Conservation (phyloP, 1,140 invertebrate genomes). For the Periplaneta americana region DNA sequence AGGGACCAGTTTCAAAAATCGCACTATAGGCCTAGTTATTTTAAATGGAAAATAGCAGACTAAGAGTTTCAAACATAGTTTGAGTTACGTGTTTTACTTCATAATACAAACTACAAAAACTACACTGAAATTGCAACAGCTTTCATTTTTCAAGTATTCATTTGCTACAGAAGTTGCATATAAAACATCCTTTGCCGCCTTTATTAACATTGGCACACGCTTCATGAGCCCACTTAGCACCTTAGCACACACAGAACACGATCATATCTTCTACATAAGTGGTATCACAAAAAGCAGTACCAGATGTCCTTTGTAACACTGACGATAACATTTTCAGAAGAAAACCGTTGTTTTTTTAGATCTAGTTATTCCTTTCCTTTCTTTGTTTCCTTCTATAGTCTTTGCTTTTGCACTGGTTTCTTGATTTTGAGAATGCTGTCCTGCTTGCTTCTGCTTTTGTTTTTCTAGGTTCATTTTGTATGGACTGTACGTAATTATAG, state of each 20-base stretch:
- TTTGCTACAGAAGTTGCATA: background rate
- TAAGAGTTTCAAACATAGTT: background rate
- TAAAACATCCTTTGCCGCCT: background rate
- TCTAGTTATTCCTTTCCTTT: background rate
- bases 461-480: too few relatives aligned
- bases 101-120: background rate
- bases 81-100: background rate
- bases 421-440: background rate
- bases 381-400: too few relatives aligned
- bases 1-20: background rate
- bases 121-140: too few relatives aligned
- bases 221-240: background rate
- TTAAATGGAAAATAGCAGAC: background rate
- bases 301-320: background rate
- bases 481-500: too few relatives aligned
- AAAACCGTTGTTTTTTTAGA: background rate
- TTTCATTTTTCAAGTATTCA: background rate
- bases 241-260: too few relatives aligned
- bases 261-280: background rate
- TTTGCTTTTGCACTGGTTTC: background rate
- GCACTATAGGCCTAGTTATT: background rate
- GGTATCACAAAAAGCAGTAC: background rate
- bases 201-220: background rate
- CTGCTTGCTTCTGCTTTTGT: too few relatives aligned
- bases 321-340: background rate